Percentiles rank a stretch among this genome's conserved stretches.
Evolutionary conservation across 2,888 invertebrate genomes (phyloP).

Genomic region (Nowickia ferox): DNA sequence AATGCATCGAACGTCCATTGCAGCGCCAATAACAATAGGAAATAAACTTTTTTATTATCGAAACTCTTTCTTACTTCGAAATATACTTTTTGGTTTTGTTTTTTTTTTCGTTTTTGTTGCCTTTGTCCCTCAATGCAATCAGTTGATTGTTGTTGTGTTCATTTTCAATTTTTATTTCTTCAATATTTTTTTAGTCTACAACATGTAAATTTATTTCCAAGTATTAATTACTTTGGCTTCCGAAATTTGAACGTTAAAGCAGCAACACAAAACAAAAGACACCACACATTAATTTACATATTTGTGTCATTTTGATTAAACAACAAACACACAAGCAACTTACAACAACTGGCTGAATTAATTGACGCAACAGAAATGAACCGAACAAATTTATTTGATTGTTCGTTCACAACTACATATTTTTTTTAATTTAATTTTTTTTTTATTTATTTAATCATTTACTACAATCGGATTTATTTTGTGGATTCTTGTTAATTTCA

Average conservation of each 20-base stretch:
- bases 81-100: neutral
- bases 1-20: constrained; percentile 29
- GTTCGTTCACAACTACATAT: neutral
- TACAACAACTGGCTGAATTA: constrained; percentile 46
- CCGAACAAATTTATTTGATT: constrained; percentile 51
- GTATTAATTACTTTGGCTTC: constrained; percentile 83
- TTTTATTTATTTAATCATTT: neutral
- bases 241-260: constrained; percentile 78
- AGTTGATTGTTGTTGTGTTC: constrained; percentile 63
- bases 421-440: neutral
- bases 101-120: neutral
- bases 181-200: constrained; percentile 73
- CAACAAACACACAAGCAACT: constrained; percentile 2
- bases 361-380: constrained; percentile 36
- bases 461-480: constrained; percentile 18
- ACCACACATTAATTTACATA: constrained; percentile 48
- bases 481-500: neutral
- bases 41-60: constrained; percentile 39
- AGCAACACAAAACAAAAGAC: constrained; percentile 15
- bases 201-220: constrained; percentile 71
- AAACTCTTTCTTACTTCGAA: neutral
- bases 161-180: constrained; percentile 66
- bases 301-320: constrained; percentile 53
- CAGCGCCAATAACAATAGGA: constrained; percentile 44
- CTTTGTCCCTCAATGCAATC: constrained; percentile 40